Evolutionary conservation across 2,113 vertebrate species (phyloP), one percentile per base, ranked within the genome.

Genomic region (Clupea harengus): DNA sequence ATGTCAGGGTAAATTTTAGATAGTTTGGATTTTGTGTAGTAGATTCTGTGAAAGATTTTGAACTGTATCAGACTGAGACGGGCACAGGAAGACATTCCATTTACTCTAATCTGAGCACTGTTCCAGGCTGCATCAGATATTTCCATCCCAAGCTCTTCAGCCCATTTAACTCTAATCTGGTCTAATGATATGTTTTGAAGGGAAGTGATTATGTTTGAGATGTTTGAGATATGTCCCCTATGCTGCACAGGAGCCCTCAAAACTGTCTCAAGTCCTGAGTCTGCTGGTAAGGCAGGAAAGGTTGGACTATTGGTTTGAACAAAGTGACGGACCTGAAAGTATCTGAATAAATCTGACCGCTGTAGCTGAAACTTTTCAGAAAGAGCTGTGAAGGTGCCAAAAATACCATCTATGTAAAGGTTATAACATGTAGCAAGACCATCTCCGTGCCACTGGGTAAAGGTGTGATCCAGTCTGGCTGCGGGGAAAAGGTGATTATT

Each of bases 241-340:
- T 54, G 13, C 50, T 54, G 50, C 10, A 54, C 17, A 11, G 50
- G 50, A 54, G 0, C 15, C 11, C 50, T 3, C 81, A 82, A 46
- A 82, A 82, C 20, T 15, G 46, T 82, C 15, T 82, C 81, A 39
- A 82, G 44, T 22, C 13, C 45, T 82, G 45, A 82, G 3, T 82
- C 81, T 46, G 44, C 13, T 46, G 81, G 81, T 18, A 46, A 46
- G 6, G 44, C 5, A 22, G 39, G 81, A 46, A 45, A 82, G 3
- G 39, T 47, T 82, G 45, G 45, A 46, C 81, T 82, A 0, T 46
- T 45, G 15, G 7, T 46, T 46, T 82, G 81, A 82, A 82, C n/a
- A 46, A 82, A 82, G n/a, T 82, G 45, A 46, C 81, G 44, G 81
- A 82, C 81, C 81, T 82, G 81, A 82, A 82, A 46, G 15, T 82